Base-by-base conservation (phyloP, 2,797 vertebrate species). In the Danio jaintianensis region DNA sequence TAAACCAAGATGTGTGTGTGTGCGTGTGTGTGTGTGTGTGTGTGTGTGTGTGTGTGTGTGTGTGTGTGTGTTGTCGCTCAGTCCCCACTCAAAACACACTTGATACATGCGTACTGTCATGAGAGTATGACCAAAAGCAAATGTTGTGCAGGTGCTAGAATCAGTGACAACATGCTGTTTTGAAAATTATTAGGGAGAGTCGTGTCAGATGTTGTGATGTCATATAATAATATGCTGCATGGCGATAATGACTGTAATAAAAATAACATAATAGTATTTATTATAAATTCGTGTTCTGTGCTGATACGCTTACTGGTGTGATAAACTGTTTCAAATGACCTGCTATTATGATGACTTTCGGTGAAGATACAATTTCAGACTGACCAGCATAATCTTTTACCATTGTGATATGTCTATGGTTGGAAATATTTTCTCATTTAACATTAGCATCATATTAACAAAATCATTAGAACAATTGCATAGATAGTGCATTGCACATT, bases 41-140 rank as follows among this genome's bases (percentile, higher is more conserved):
- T n/a, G 48, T 74, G 61, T n/a, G n/a, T n/a, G 48, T 74, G 61
- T n/a, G n/a, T n/a, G 48, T 74, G 61, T 40, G 90, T 89, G 88
- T 89, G 92, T 92, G 89, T 89, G 92, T 90, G 89, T 91, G 92
- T n/a, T 8, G 85, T 80, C 80, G 88, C 83, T 90, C 87, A 88
- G 89, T 90, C 88, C 82, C 75, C 81, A 82, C 87, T 89, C 36
- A 50, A 88, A 89, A 81, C 86, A 83, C 76, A 87, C 87, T 85
- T 59, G 58, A 59, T 36, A 13, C 13, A 59, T 29, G 7, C 83
- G 87, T 88, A 13, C 56, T 15, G 56, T 36, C 85, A 87, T 87
- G 82, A 83, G 86, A 10, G 18, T 7, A 56, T 9, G 18, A 56
- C 53, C 18, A 22, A 22, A 18, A 61, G 61, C 5, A n/a, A 63